These are phyloP conservation scores for Ceratosolen solmsi DNA, from an alignment of 1,140 invertebrate species.

Conservation along the genomic window DNA sequence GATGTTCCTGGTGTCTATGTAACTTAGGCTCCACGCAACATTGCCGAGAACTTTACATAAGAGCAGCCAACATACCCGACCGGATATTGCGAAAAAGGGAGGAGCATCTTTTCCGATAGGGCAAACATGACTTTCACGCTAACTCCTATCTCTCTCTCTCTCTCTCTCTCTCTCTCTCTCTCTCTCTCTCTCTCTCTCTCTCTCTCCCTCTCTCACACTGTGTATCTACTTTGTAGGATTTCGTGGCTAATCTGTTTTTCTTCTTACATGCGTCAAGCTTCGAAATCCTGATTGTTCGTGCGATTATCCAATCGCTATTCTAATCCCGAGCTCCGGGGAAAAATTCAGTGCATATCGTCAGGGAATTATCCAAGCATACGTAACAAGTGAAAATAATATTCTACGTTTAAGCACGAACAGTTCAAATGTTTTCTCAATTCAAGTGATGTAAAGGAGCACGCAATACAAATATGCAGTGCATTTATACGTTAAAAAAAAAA, in stretches of 20 bases:
- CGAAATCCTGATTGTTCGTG: slow-evolving; percentile 14
- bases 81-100: slow-evolving; percentile 47
- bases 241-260: slow-evolving; percentile 35
- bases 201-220: too few relatives aligned
- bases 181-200: too few relatives aligned
- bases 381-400: neutral
- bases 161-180: too few relatives aligned
- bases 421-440: neutral
- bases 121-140: slow-evolving; percentile 34
- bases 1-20: neutral
- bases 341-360: neutral
- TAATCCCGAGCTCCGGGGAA: neutral
- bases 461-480: neutral
- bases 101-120: slow-evolving; percentile 25
- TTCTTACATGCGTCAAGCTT: neutral
- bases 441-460: neutral
- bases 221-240: neutral
- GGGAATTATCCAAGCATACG: neutral
- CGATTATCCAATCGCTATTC: neutral
- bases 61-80: neutral
- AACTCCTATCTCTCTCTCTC: too few relatives aligned
- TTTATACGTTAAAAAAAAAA: neutral
- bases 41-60: slow-evolving; percentile 24
- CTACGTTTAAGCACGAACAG: neutral
- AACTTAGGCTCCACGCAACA: neutral